Conservation (phyloP, 1,140 invertebrate species). For the Copidosoma floridanum region DNA sequence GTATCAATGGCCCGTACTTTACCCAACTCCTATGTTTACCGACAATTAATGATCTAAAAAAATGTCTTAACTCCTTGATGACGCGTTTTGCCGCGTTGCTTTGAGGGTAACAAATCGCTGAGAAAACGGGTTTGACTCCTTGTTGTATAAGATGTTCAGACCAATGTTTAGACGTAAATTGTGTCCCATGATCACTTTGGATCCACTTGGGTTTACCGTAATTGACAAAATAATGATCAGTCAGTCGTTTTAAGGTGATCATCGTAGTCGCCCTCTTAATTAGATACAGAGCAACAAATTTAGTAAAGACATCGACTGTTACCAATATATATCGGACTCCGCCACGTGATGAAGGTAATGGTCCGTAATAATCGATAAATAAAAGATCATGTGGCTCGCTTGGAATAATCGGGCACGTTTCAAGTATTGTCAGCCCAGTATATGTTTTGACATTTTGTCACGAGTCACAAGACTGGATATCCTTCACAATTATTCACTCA, state of each 20-base stretch:
- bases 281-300: constrained; percentile 8
- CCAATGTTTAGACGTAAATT: constrained; percentile 34
- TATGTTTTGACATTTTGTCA: no score
- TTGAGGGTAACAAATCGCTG: constrained; percentile 42
- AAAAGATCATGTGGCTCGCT: neutral
- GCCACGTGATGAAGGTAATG: neutral
- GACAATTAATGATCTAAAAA: constrained; percentile 10
- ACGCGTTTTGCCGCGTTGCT: constrained; percentile 43
- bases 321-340: constrained; percentile 15
- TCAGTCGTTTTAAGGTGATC: neutral
- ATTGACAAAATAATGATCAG: neutral
- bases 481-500: no score
- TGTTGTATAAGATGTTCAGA: neutral
- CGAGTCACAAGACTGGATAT: no score
- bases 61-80: constrained; percentile 38
- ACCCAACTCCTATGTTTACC: neutral
- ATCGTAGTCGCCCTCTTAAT: constrained; percentile 4
- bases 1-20: neutral
- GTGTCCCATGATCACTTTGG: constrained; percentile 28
- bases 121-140: constrained; percentile 3
- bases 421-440: no score
- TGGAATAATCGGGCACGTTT: no score
- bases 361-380: constrained; percentile 12
- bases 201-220: constrained; percentile 4
- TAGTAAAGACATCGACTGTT: neutral